Conservation (phyloP, 1,140 invertebrate species). For the Zaprionus camerounensis region DNA sequence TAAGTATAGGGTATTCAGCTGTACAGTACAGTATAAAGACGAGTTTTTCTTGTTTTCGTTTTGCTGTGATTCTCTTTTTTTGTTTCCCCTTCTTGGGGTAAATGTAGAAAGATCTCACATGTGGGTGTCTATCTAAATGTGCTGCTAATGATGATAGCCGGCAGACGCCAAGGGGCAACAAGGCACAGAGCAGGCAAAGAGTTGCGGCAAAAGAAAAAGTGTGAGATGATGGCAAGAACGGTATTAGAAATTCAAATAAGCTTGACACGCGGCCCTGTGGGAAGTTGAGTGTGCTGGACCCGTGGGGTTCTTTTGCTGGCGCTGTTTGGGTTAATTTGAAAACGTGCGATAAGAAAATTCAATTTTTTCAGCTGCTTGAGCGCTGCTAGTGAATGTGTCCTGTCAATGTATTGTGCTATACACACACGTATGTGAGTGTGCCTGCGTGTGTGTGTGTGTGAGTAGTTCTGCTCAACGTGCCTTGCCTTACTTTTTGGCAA, state of each 20-base stretch:
- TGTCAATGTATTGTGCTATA: conserved; percentile 33
- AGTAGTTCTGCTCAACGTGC: conserved; percentile 34
- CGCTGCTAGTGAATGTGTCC: conserved; percentile 20
- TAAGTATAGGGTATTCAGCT: not conserved
- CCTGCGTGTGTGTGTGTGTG: not conserved
- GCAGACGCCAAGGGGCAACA: conserved; percentile 17
- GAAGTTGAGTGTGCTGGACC: conserved; percentile 4
- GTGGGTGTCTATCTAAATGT: conserved; percentile 53
- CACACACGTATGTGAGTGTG: not conserved
- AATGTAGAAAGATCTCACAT: conserved; percentile 34
- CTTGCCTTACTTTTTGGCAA: conserved; percentile 63
- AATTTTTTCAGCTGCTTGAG: conserved; percentile 48
- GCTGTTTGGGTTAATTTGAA: conserved; percentile 71
- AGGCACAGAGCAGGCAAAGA: conserved; percentile 5
- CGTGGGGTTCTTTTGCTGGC: conserved; percentile 10
- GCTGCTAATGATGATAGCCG: conserved; percentile 63
- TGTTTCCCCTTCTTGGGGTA: not conserved
- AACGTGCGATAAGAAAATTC: conserved; percentile 71
- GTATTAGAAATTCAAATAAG: conserved; percentile 51
- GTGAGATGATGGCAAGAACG: not conserved
- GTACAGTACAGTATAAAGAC: not conserved
- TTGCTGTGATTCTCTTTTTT: conserved; percentile 8
- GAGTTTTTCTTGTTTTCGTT: not conserved
- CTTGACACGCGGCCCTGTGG: conserved; percentile 24
- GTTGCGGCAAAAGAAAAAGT: not conserved